Base-by-base conservation (phyloP, 2,797 vertebrate species). In the Gobio occitaniae region DNA sequence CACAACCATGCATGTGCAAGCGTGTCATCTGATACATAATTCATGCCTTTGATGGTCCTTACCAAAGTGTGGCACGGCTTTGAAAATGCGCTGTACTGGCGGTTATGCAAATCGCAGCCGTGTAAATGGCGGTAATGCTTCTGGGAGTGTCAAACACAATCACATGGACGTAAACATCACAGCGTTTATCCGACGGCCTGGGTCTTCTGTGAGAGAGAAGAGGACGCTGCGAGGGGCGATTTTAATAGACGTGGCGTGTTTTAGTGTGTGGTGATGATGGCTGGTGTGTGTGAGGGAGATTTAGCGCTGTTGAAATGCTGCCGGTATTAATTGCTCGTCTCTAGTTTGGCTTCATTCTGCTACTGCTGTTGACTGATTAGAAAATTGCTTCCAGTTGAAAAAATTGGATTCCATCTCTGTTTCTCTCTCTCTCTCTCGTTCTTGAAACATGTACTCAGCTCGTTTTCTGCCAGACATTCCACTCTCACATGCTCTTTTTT, bases 351-450 rank as follows among this genome's bases (percentile, higher is more conserved):
- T 82, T 93, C 93, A 95, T 94, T 95, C 89, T 89, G 94, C 92
- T 94, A 93, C 95, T 96, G 94, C 94, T 96, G 93, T 93, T 94
- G 93, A 93, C 93, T 95, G 96, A 97, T 96, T 96, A 94, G 93
- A 95, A 97, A 96, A 97, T 96, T 95, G 93, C 93, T 97, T 96
- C 95, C 95, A 97, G 95, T 97, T 95, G 93, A 94, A 93, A 90
- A 96, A 95, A 95, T 92, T 92, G 91, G 91, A 95, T 94, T 95
- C 89, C 85, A 88, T 92, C 25, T 32, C 59, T 94, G 88, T 90
- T 93, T 94, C 56, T 32, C 70, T 78, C 38, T 86, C n/a, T 74
- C 44, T 29, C 32, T 50, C 19, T 54, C 15, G 38, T 70, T 68
- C 21, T 66, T 63, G 69, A 84, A 78, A 78, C 82, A 78, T 61